Evolutionary conservation across 2,888 invertebrate genomes (phyloP), one percentile per base, ranked within the genome.

Genomic region (Sthenelais limicola): DNA sequence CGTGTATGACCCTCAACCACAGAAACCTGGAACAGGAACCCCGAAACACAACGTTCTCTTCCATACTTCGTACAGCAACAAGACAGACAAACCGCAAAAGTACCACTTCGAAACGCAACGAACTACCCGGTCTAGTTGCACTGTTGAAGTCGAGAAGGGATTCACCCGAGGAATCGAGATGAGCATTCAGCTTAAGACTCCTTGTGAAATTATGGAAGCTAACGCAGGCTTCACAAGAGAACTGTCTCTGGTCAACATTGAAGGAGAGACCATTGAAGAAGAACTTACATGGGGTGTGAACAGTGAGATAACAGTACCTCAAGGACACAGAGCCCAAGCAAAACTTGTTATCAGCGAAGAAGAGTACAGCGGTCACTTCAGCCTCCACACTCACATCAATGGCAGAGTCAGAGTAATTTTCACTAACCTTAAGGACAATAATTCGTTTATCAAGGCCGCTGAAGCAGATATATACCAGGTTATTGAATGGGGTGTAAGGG

Each of bases 221-320:
- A 87, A 87, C 5, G 87, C 87, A 3, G 88, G 88, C 15, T 89
- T 88, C 79, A 83, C 84, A 15, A 78, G 84, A 0, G 88, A 88
- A 76, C 82, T 88, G 12, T 82, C 80, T 58, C 80, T 88, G 73
- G 84, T 85, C 54, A 84, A 85, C 28, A 82, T 83, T n/a, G 86
- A 85, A 49, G 85, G 84, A 70, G 79, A 82, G 72, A 81, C 84
- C 1, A 78, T 82, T 24, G 87, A 87, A 67, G 87, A 89, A 76
- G 81, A 84, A 49, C 81, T 89, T 71, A 84, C 85, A 3, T 89
- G 89, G 89, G 84, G 86, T 7, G 89, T 89, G 3, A 88, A 89
- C 80, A 88, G 84, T 76, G 86, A 84, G 73, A 86, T 89, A 35
- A 80, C 83, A 71, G 89, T 89, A 0, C 87, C 86, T 15, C 62